These are phyloP conservation scores for Blastobasis adustella DNA, from an alignment of 2,888 invertebrate genomes.

Conservation along the genomic window DNA sequence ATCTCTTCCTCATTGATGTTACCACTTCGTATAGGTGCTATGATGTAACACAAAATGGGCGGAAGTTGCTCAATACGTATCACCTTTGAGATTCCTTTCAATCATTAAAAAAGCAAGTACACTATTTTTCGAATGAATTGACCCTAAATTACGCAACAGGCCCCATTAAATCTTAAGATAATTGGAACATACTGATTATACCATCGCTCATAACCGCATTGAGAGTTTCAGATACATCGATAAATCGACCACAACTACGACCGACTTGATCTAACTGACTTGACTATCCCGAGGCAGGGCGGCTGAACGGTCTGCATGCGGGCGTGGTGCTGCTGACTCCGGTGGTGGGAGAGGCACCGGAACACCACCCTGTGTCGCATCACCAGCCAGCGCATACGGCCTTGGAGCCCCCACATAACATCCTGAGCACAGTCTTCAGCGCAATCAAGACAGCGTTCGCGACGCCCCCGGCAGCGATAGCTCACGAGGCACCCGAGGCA, in stretches of 20 bases:
- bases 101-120: no score
- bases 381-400: constrained; percentile 41
- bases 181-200: no score
- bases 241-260: no score
- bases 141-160: no score
- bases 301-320: constrained; percentile 63
- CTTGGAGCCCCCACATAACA: constrained; percentile 54
- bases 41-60: no score
- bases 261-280: constrained; percentile 20
- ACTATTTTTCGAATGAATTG: no score
- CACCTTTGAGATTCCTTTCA: no score
- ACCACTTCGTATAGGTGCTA: no score
- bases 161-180: no score
- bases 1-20: constrained; percentile 1
- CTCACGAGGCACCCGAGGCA: constrained; percentile 14
- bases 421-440: constrained; percentile 55
- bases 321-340: constrained; percentile 63
- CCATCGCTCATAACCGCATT: no score
- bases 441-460: constrained; percentile 56
- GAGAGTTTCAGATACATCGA: no score
- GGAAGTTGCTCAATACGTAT: no score
- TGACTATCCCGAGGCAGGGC: constrained; percentile 62
- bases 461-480: not conserved
- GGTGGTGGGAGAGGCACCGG: constrained; percentile 39
- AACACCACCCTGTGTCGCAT: constrained; percentile 24